Percentiles rank a stretch among this genome's conserved stretches.
phyloP scores from a whole-genome alignment of 2,113 vertebrate species.

The Ammospiza nelsoni region DNA sequence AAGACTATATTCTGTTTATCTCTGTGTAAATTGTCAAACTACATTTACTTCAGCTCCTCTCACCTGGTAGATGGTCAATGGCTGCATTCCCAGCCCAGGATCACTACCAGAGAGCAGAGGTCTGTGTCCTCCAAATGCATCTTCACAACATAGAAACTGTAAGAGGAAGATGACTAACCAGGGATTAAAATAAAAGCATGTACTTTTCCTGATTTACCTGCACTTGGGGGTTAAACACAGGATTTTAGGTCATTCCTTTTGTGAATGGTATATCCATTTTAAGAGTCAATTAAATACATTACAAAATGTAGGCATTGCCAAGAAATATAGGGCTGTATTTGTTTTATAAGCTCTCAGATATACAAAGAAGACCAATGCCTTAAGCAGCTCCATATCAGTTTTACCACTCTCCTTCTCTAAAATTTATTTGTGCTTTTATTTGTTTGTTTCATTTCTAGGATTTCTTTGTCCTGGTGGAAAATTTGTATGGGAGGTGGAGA shows the following conservation, averaged over 20 bases:
- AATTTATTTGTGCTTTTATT: constrained; percentile 23
- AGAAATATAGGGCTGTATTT: background rate
- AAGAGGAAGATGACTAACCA: background rate
- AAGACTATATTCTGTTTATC: background rate
- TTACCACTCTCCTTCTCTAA: background rate
- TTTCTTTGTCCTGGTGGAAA: constrained; percentile 34
- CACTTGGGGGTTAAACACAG: background rate
- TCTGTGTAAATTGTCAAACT: background rate
- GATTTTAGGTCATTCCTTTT: background rate
- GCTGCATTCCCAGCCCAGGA: background rate
- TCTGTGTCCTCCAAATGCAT: background rate
- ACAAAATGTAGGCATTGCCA: background rate
- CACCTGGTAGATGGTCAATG: background rate
- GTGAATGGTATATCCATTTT: background rate
- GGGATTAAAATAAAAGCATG: background rate
- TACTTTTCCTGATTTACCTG: background rate
- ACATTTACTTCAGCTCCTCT: background rate
- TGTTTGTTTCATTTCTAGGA: constrained; percentile 41
- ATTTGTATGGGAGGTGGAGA: background rate
- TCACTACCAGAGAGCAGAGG: background rate
- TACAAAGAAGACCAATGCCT: background rate
- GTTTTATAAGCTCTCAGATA: background rate
- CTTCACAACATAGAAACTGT: background rate
- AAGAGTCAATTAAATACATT: constrained; percentile 1
- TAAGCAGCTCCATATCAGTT: background rate